Evolutionary conservation across 2,888 invertebrate species (phyloP), one percentile per base, ranked within the genome.

Genomic region (Harpalus rufipes): DNA sequence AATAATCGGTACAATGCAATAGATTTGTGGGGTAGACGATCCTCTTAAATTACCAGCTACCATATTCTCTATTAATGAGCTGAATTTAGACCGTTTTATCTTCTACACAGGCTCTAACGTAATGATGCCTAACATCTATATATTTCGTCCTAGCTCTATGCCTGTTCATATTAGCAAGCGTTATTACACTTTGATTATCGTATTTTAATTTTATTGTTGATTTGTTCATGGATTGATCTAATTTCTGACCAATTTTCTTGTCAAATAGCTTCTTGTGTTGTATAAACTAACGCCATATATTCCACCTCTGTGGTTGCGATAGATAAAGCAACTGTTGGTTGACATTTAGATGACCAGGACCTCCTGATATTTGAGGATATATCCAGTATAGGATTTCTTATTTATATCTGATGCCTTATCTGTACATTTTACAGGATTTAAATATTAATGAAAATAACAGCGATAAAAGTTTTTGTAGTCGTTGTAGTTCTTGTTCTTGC

Each of bases 41-140:
- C 91, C 91, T 87, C 90, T 90, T 5, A 90, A 25, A 25, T 25
- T 25, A 25, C 3, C 25, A 3, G 25, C 1, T 25, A 25, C 25
- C 25, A 25, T 25, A 1, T 25, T 25, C 25, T 25, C 25, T 25
- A 3, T 25, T 3, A 3, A 25, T 25, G 25, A 2, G 25, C 90
- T 14, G 58, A n/a, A 86, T 51, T 39, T 4, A 65, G 12, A 87
- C 81, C 12, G 78, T 74, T 51, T 76, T 68, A 14, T 85, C 82
- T 56, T 86, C 82, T 12, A 86, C 68, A 21, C 65, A 44, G 65
- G 87, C 85, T 12, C 86, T 58, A 1, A 87, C 32, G 68, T 87
- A 87, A 84, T 87, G 87, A 10, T 44, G 44, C 8, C 44, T 7
- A 44, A 44, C 44, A 44, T 44, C 44, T 44, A 44, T 44, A 76